Conservation (phyloP, 2,797 vertebrate species). For the Eulemur mongoz region DNA sequence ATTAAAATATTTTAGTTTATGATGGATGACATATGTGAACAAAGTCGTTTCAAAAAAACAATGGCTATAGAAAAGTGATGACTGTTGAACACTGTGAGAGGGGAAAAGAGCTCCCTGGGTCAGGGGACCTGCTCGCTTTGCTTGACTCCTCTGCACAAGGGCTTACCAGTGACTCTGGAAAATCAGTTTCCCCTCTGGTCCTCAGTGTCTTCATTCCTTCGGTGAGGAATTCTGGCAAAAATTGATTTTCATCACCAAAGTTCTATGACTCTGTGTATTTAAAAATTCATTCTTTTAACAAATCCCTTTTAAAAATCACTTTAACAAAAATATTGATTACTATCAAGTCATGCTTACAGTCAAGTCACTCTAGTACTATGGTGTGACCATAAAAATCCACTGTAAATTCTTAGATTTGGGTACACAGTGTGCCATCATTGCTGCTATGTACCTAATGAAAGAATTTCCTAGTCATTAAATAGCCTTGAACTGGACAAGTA, state of each 20-base stretch:
- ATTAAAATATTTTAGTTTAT: slow-evolving; percentile 38
- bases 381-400: neutral
- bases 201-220: neutral
- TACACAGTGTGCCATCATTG: neutral
- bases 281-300: neutral
- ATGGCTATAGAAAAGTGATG: neutral
- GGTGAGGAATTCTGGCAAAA: neutral
- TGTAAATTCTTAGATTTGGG: neutral
- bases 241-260: neutral
- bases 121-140: neutral
- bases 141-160: neutral
- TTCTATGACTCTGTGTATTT: neutral
- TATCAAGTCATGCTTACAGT: neutral
- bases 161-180: neutral
- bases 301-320: neutral
- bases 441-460: neutral
- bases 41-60: neutral
- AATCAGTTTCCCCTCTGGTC: neutral
- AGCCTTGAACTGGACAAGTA: neutral
- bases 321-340: neutral
- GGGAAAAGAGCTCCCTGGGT: neutral
- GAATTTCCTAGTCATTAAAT: neutral
- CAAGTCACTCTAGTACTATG: neutral
- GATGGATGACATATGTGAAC: neutral
- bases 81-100: neutral